Percentiles rank a stretch among this genome's conserved stretches.
phyloP scores from a whole-genome alignment of 2,113 vertebrate species.

The Stercorarius parasiticus region DNA sequence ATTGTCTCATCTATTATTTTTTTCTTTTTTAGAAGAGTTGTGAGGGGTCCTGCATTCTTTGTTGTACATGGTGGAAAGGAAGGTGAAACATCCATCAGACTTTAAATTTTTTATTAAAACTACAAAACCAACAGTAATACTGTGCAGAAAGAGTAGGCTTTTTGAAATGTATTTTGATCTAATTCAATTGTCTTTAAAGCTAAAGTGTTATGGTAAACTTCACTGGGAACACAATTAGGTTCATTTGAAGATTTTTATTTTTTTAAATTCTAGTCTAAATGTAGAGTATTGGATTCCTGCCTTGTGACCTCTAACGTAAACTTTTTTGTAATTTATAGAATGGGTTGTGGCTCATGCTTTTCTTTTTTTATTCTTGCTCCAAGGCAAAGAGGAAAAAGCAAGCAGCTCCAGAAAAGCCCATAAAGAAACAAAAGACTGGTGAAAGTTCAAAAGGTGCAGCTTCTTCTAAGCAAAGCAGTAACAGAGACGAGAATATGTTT shows the following conservation, averaged over 20 bases:
- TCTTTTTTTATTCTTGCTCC: background rate
- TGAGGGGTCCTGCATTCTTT: background rate
- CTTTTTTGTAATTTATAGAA: background rate
- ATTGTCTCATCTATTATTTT: background rate
- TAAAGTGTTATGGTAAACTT: background rate
- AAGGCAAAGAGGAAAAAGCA: constrained; percentile 93
- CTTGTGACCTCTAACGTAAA: background rate
- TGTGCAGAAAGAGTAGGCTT: background rate
- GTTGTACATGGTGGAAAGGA: background rate
- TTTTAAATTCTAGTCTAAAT: background rate
- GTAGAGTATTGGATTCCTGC: background rate
- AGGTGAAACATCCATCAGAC: background rate
- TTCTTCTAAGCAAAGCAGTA: constrained; percentile 83
- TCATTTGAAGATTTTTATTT: background rate
- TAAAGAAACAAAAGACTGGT: constrained; percentile 91
- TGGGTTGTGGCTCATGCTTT: background rate
- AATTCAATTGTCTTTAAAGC: background rate
- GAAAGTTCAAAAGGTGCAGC: constrained; percentile 88
- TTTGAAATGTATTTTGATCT: background rate
- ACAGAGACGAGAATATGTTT: constrained; percentile 92
- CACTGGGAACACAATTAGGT: background rate
- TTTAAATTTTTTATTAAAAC: background rate
- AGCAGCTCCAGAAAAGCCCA: constrained; percentile 82
- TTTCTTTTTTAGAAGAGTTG: background rate
- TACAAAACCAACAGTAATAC: background rate